Percentiles rank a stretch among this genome's conserved stretches.
phyloP scores from a whole-genome alignment of 92 coral and sea anemone species.

The Palythoa caribaeorum region DNA sequence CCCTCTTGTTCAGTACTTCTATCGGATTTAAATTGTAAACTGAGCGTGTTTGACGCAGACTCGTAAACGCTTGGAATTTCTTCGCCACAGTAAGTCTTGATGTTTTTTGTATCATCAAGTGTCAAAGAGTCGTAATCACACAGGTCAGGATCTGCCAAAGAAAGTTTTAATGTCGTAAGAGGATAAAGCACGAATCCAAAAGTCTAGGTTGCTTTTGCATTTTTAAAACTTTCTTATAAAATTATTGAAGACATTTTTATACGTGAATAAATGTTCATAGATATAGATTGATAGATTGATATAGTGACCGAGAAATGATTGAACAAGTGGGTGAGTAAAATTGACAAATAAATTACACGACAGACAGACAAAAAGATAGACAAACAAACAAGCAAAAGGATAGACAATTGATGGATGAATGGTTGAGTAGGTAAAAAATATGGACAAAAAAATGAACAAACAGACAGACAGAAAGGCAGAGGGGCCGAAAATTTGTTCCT shows the following conservation, averaged over 20 bases:
- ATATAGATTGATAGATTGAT: background rate
- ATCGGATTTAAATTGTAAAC: constrained; percentile 23
- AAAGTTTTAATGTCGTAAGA: background rate
- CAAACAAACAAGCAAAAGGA: background rate
- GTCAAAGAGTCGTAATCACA: constrained; percentile 24
- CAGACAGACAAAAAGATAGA: background rate
- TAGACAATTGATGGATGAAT: no score
- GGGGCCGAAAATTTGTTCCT: no score
- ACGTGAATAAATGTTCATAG: background rate
- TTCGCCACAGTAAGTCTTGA: background rate
- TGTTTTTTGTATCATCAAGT: background rate
- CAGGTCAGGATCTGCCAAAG: background rate
- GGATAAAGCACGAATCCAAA: background rate
- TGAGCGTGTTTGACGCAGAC: constrained; percentile 17
- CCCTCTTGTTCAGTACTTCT: background rate
- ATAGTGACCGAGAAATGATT: background rate
- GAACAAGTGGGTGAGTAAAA: background rate
- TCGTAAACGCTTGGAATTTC: background rate
- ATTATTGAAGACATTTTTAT: no score
- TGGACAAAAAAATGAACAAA: background rate
- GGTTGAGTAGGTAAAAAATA: background rate
- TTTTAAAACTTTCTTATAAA: background rate
- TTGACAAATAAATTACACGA: background rate
- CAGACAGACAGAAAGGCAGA: background rate
- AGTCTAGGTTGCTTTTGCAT: background rate